Evolutionary conservation across 2,797 vertebrate species (phyloP).

Genomic region (Stomatorhinus walkeri): DNA sequence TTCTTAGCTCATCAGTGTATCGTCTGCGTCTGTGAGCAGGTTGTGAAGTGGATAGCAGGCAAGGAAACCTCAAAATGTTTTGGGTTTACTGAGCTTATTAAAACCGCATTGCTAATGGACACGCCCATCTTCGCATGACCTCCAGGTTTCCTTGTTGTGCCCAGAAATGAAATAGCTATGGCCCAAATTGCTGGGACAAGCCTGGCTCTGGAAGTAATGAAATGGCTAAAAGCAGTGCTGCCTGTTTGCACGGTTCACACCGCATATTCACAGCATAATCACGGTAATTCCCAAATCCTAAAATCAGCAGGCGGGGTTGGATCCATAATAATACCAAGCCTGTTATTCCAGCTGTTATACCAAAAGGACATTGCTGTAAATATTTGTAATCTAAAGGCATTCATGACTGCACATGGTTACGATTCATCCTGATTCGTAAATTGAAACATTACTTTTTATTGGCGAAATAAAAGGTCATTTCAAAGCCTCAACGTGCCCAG

Average conservation of each 20-base stretch:
- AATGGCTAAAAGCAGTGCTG: not conserved
- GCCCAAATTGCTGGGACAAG: slow-evolving; percentile 36
- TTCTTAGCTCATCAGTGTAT: not conserved
- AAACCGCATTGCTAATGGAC: slow-evolving; percentile 31
- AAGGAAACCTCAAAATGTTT: not conserved
- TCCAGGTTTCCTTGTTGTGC: slow-evolving; percentile 44
- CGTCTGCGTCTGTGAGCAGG: not conserved
- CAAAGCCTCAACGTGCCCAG: not conserved
- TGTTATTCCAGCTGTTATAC: not conserved
- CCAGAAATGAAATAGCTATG: slow-evolving; percentile 38
- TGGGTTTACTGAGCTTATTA: slow-evolving; percentile 28
- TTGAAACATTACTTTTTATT: slow-evolving; percentile 2
- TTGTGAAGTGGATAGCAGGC: slow-evolving; percentile 23
- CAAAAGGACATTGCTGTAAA: not conserved
- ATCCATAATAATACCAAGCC: not conserved
- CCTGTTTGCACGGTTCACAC: not conserved
- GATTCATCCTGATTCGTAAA: not conserved
- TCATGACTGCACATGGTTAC: not conserved
- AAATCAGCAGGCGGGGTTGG: not conserved
- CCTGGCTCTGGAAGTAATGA: slow-evolving; percentile 35
- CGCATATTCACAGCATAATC: not conserved
- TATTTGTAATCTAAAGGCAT: not conserved
- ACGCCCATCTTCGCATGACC: slow-evolving; percentile 36
- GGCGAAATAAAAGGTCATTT: not conserved
- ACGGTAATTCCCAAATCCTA: slow-evolving; percentile 11